phyloP scores from a whole-genome alignment of 2,797 vertebrate species.

The Acipenser ruthenus region DNA sequence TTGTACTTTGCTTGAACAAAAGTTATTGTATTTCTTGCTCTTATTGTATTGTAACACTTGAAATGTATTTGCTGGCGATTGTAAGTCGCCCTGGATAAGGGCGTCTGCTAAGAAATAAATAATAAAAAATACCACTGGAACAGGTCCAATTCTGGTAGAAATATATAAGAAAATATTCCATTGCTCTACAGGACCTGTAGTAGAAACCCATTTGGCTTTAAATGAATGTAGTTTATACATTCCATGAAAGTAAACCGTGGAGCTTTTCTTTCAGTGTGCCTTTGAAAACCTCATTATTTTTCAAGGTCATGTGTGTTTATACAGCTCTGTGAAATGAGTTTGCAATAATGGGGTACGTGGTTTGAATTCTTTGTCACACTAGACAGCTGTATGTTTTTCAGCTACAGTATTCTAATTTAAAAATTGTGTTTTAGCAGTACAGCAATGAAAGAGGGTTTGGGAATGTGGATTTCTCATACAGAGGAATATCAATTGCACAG shows the following conservation, averaged over 20 bases:
- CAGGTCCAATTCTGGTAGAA: no score
- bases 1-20: no score
- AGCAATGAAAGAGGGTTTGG: no score
- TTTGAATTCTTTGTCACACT: not conserved
- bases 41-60: no score
- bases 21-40: no score
- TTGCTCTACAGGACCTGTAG: no score
- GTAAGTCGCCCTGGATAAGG: no score
- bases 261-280: not conserved
- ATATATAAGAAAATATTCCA: no score
- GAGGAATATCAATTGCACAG: not conserved
- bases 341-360: not conserved
- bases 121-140: no score
- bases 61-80: no score
- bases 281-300: slow-evolving; percentile 1
- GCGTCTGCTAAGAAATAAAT: no score
- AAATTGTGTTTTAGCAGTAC: not conserved
- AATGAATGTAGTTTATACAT: not conserved
- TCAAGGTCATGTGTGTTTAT: slow-evolving; percentile 2
- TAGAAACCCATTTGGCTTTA: not conserved
- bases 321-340: not conserved
- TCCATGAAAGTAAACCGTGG: not conserved
- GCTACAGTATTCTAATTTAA: not conserved
- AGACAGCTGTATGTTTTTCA: not conserved
- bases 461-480: not conserved